Evolutionary conservation across 2,888 invertebrate genomes (phyloP), one percentile per base, ranked within the genome.

Genomic region (Chrysolina oricalcia): DNA sequence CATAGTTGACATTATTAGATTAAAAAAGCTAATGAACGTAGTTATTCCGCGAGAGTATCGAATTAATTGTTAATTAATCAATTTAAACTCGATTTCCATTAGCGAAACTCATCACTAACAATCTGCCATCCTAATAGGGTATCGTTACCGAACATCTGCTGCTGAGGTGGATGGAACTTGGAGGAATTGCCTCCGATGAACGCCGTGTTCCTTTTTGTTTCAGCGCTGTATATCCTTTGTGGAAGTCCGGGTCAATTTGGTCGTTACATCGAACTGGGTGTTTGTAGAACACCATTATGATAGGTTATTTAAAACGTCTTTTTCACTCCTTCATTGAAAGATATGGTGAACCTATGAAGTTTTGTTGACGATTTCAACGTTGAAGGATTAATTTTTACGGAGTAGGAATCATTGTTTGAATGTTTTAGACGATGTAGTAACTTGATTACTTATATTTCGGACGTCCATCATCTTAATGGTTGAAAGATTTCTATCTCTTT

Each of bases 41-140:
- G 72, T 75, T 66, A 72, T 72, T 40, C 59, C n/a, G 65, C 21
- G 17, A 50, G 35, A 53, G 68, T 41, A 53, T 68, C 68, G 53
- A 50, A 68, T 53, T 50, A 53, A 68, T 68, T 35, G 59, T 59
- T 27, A 68, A 68, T 64, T 72, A 72, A 75, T 75, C 72, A 64
- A 72, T 75, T 75, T 64, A 69, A 75, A 75, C 69, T 75, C 65
- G 64, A 72, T 69, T 72, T 59, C 75, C 48, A 75, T 72, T 69
- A 75, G 72, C 68, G 56, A 43, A 72, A 75, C 72, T 72, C 72
- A 75, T 75, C 75, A 63, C 71, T 72, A 75, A 75, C 75, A 75
- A 72, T 75, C 75, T 70, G 72, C 59, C 48, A 23, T 63, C 48
- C 75, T 75, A 75, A 75, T 75, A 75, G 75, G 72, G 72, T 72